Evolutionary conservation across 2,888 invertebrate species (phyloP).

Genomic region (Hydropsyche betteni): DNA sequence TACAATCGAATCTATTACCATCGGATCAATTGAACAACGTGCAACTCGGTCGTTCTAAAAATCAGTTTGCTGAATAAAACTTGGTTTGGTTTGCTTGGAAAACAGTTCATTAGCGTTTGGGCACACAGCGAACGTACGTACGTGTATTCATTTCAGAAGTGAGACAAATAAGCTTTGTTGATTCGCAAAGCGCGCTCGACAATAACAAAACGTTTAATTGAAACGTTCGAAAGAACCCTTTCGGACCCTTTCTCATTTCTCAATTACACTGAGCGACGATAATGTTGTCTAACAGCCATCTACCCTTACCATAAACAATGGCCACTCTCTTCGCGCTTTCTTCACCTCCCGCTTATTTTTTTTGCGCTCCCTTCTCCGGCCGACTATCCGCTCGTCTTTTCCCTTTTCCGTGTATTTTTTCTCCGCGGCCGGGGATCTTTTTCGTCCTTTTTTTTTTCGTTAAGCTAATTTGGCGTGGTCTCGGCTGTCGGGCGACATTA

Average conservation of each 20-base stretch:
- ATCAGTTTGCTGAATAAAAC: too few relatives aligned
- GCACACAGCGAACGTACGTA: too few relatives aligned
- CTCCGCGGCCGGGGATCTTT: not conserved
- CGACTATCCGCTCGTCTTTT: not conserved
- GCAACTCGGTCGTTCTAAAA: too few relatives aligned
- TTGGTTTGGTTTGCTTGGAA: too few relatives aligned
- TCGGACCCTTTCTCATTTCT: conserved; percentile 31
- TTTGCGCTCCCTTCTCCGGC: not conserved
- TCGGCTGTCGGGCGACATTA: conserved; percentile 48
- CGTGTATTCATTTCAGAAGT: too few relatives aligned
- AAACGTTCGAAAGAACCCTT: conserved; percentile 23
- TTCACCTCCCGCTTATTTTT: conserved; percentile 20
- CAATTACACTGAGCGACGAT: conserved; percentile 23
- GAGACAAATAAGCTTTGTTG: too few relatives aligned
- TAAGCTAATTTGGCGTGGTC: conserved; percentile 49
- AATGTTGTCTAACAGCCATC: conserved; percentile 31
- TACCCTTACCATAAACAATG: conserved; percentile 35
- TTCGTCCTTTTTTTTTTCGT: conserved; percentile 34
- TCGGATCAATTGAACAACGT: too few relatives aligned
- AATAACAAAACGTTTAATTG: conserved; percentile 32
- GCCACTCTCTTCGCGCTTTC: conserved; percentile 38
- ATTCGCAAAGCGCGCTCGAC: conserved; percentile 6
- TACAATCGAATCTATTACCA: too few relatives aligned
- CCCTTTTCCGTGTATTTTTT: not conserved
- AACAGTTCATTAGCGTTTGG: too few relatives aligned